Evolutionary conservation across 2,888 invertebrate genomes (phyloP).

Genomic region (Pecten maximus): DNA sequence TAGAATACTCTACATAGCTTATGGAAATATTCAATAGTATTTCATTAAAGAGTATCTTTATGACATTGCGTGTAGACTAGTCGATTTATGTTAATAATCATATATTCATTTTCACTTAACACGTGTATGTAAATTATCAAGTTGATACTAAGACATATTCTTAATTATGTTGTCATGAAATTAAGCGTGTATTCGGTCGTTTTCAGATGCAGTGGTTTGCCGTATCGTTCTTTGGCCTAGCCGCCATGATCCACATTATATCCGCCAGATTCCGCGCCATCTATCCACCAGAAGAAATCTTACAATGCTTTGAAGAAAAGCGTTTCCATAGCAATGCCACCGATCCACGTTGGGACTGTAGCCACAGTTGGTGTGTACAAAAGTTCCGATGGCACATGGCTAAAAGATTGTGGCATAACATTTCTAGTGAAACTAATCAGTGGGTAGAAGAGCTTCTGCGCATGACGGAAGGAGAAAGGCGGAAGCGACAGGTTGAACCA

Average conservation of each 20-base stretch:
- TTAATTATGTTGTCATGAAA: too few relatives aligned
- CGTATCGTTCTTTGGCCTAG: not conserved
- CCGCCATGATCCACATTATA: not conserved
- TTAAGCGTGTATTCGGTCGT: not conserved
- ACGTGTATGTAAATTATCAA: too few relatives aligned
- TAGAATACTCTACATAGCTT: too few relatives aligned
- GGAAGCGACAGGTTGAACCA: conserved; percentile 37
- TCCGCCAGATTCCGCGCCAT: conserved; percentile 43
- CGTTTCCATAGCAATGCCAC: conserved; percentile 40
- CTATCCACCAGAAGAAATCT: conserved; percentile 42
- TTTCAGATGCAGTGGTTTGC: conserved; percentile 46
- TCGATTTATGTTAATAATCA: too few relatives aligned
- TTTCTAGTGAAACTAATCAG: conserved; percentile 47
- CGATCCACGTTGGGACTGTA: conserved; percentile 46
- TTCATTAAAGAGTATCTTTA: too few relatives aligned
- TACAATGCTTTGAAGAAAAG: conserved; percentile 49
- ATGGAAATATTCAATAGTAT: too few relatives aligned
- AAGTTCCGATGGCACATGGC: conserved; percentile 50
- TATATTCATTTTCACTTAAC: too few relatives aligned
- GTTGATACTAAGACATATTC: too few relatives aligned
- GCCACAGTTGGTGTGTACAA: conserved; percentile 52
- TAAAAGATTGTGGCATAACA: conserved; percentile 44
- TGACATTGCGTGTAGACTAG: too few relatives aligned
- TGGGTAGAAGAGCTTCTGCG: conserved; percentile 54
- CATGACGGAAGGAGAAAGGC: conserved; percentile 47